Evolutionary conservation across 2,888 invertebrate species (phyloP).

Genomic region (Taphrorychus bicolor): DNA sequence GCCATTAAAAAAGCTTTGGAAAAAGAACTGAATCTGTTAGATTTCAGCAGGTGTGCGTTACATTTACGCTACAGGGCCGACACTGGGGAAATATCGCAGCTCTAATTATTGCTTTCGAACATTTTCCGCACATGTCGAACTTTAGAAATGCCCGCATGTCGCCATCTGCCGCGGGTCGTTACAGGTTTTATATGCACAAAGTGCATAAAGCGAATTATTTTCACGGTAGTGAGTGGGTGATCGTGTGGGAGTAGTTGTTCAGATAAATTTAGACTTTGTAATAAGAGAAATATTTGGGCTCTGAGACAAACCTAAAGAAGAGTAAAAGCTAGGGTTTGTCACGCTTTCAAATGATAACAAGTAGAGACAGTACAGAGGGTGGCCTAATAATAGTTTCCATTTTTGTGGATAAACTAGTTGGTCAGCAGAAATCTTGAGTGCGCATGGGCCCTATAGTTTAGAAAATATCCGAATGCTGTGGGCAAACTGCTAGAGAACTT

Average conservation of each 20-base stretch:
- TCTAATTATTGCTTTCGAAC: not conserved
- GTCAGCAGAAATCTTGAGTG: no score
- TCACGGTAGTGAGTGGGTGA: not conserved
- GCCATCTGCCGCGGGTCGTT: not conserved
- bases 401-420: no score
- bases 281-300: no score
- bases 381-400: no score
- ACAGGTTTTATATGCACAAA: not conserved
- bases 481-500: no score
- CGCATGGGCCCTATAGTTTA: no score
- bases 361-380: no score
- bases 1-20: not conserved
- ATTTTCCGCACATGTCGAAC: not conserved
- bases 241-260: not conserved
- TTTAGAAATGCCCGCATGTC: not conserved
- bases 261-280: not conserved
- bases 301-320: no score
- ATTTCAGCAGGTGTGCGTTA: not conserved
- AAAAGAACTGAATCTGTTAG: not conserved
- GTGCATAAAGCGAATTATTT: not conserved
- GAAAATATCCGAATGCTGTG: no score
- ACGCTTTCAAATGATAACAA: no score
- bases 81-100: not conserved
- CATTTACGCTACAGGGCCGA: not conserved
- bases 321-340: no score